Evolutionary conservation across 2,113 vertebrate genomes (phyloP).

Genomic region (Nibea albiflora): DNA sequence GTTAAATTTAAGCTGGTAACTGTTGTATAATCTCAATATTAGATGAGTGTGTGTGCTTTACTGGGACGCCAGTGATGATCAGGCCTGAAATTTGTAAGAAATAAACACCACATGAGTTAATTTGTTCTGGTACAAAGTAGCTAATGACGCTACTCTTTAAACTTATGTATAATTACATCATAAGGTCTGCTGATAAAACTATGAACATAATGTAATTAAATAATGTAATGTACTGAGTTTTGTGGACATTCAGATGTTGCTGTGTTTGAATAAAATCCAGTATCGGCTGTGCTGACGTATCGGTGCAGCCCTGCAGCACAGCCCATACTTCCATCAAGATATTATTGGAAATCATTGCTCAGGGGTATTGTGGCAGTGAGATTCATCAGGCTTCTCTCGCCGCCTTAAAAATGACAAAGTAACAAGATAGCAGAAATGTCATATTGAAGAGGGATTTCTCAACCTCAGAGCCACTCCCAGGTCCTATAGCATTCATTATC

Average conservation of each 20-base stretch:
- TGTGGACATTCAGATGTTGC: background rate
- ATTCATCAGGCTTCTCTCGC: slow-evolving; percentile 25
- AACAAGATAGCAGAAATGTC: background rate
- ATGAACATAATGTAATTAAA: background rate
- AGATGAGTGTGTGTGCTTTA: no score
- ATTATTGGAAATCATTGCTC: slow-evolving; percentile 34
- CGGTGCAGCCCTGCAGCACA: background rate
- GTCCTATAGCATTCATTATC: background rate
- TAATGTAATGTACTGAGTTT: background rate
- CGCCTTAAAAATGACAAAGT: slow-evolving; percentile 4
- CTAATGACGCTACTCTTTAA: no score
- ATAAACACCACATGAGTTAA: no score
- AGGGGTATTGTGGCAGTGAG: slow-evolving; percentile 17
- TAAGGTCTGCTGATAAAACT: no score
- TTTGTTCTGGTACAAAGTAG: no score
- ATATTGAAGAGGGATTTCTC: background rate
- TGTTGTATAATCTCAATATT: no score
- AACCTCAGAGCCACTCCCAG: background rate
- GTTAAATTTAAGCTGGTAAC: no score
- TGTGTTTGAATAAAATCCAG: slow-evolving; percentile 23
- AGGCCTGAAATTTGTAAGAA: no score
- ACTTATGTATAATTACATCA: no score
- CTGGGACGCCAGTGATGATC: no score
- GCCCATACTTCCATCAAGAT: slow-evolving; percentile 11
- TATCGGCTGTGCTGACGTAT: slow-evolving; percentile 1